phyloP scores from a whole-genome alignment of 1,140 invertebrate genomes.

The Ceratoteleas bidentatus region DNA sequence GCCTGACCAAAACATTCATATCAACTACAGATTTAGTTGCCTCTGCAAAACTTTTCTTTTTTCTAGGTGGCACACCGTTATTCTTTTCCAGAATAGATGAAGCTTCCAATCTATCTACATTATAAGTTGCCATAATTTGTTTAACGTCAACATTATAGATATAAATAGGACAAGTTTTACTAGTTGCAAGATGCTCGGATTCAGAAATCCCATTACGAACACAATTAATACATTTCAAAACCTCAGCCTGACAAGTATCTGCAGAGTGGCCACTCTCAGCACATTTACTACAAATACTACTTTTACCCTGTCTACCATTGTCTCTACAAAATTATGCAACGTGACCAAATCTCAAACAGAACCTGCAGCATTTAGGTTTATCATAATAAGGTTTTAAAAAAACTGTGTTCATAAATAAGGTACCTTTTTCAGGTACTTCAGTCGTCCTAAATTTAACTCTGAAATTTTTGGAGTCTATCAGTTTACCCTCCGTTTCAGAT shows the following conservation, averaged over 20 bases:
- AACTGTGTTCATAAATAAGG: conserved; percentile 9
- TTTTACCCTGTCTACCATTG: not conserved
- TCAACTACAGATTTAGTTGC: too few relatives aligned
- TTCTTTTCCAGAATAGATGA: conserved; percentile 5
- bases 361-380: not conserved
- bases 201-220: not conserved
- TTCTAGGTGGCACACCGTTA: conserved; percentile 11
- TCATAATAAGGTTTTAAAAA: conserved; percentile 9
- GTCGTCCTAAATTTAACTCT: conserved; percentile 15
- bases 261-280: not conserved
- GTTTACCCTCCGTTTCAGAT: not conserved
- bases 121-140: conserved; percentile 12
- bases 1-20: too few relatives aligned
- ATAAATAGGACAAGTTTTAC: conserved; percentile 11
- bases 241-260: not conserved
- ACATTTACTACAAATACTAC: conserved; percentile 10
- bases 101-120: conserved; percentile 3
- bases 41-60: too few relatives aligned
- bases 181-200: not conserved
- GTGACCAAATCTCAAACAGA: conserved; percentile 10
- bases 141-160: conserved; percentile 8
- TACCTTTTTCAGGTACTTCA: conserved; percentile 14
- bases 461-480: conserved; percentile 5
- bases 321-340: conserved; percentile 24
- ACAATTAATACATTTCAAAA: conserved; percentile 19